phyloP scores from a whole-genome alignment of 2,797 vertebrate genomes.

The Arctocebus calabarensis region DNA sequence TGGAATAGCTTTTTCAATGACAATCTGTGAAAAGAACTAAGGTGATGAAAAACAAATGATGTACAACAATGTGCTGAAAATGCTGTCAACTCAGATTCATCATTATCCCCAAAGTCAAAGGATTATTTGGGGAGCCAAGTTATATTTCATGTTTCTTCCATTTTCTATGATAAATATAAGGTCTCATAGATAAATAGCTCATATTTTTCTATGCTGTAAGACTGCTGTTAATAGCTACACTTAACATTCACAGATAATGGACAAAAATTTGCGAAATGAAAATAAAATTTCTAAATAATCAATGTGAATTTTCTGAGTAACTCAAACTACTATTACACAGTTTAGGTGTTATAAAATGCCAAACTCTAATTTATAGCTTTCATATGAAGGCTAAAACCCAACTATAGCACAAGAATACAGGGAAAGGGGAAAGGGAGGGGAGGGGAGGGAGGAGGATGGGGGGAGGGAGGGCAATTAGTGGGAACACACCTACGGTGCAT shows the following conservation, averaged over 20 bases:
- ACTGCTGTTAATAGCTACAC: background rate
- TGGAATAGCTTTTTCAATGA: constrained; percentile 48
- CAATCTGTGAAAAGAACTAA: constrained; percentile 42
- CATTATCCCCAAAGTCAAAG: constrained; percentile 33
- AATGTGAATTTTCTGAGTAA: constrained; percentile 24
- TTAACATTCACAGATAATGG: background rate
- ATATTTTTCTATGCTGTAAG: background rate
- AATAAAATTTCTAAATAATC: constrained; percentile 29
- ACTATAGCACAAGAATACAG: too few species aligned
- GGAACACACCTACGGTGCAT: too few species aligned
- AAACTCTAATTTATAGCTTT: too few species aligned
- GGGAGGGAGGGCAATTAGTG: too few species aligned
- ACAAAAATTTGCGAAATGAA: constrained; percentile 15
- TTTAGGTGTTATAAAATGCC: constrained; percentile 46
- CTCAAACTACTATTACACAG: background rate
- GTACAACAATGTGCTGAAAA: background rate
- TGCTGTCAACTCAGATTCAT: background rate
- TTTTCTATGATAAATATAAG: constrained; percentile 27
- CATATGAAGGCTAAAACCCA: too few species aligned
- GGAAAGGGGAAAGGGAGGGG: too few species aligned
- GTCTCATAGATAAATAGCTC: background rate
- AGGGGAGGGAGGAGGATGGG: too few species aligned
- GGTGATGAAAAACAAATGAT: constrained; percentile 43
- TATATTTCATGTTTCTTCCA: constrained; percentile 5
- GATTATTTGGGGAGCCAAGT: background rate